Percentiles rank a stretch among this genome's conserved stretches.
Evolutionary conservation across 2,888 invertebrate species (phyloP).

Genomic region (Nymphalis polychloros): DNA sequence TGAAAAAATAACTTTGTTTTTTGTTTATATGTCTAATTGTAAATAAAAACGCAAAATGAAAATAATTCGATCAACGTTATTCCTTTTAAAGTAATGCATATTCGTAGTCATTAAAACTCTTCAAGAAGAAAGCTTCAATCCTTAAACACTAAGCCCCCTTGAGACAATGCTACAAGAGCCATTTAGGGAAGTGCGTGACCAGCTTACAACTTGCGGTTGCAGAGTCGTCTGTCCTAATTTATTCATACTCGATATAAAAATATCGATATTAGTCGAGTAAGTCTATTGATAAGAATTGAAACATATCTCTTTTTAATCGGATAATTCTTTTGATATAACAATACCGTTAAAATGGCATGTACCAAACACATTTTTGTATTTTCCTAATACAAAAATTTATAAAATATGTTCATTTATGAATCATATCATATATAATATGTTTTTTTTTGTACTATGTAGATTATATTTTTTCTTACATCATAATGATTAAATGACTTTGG

Average conservation of each 20-base stretch:
- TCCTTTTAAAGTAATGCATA: not conserved
- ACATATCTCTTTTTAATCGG: not conserved
- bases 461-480: too few relatives aligned
- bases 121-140: constrained; percentile 22
- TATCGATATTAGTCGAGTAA: not conserved
- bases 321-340: too few relatives aligned
- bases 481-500: too few relatives aligned
- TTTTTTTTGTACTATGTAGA: too few relatives aligned
- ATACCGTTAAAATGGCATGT: too few relatives aligned
- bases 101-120: constrained; percentile 16
- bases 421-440: too few relatives aligned
- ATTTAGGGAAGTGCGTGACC: constrained; percentile 79
- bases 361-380: too few relatives aligned
- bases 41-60: not conserved
- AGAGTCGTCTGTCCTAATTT: constrained; percentile 19
- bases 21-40: constrained; percentile 5
- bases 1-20: not conserved
- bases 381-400: too few relatives aligned
- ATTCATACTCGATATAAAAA: constrained; percentile 24
- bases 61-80: not conserved
- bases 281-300: not conserved
- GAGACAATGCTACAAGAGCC: constrained; percentile 55
- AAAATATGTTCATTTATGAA: too few relatives aligned
- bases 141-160: constrained; percentile 25
- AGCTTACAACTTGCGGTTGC: constrained; percentile 59